phyloP scores from a whole-genome alignment of 1,140 invertebrate species.

The Cryptotermes secundus region DNA sequence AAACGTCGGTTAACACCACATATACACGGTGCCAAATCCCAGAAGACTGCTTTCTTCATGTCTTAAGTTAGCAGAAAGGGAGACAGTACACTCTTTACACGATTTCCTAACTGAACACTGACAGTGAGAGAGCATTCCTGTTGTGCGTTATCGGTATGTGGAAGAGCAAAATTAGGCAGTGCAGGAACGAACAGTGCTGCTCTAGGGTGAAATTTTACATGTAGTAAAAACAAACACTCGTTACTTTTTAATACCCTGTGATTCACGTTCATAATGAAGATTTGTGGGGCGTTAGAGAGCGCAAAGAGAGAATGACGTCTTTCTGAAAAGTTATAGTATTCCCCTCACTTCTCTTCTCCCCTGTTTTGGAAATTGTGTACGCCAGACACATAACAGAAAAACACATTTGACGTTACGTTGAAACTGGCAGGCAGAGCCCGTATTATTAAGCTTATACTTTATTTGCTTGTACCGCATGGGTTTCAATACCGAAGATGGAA shows the following conservation, averaged over 20 bases:
- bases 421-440: background rate
- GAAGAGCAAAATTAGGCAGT: background rate
- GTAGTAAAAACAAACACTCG: constrained; percentile 24
- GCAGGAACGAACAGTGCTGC: background rate
- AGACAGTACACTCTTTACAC: too few relatives aligned
- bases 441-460: constrained; percentile 9
- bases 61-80: too few relatives aligned
- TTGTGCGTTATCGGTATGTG: background rate
- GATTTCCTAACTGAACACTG: too few relatives aligned
- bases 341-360: background rate
- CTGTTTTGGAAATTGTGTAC: constrained; percentile 16
- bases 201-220: constrained; percentile 13
- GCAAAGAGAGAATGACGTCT: constrained; percentile 18
- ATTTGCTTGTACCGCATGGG: constrained; percentile 14
- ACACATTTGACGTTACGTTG: constrained; percentile 16
- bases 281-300: constrained; percentile 23
- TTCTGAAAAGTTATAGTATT: constrained; percentile 13
- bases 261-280: constrained; percentile 30
- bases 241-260: constrained; percentile 28
- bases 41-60: too few relatives aligned
- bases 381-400: constrained; percentile 19
- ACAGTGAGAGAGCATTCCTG: too few relatives aligned
- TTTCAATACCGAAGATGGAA: constrained; percentile 16
- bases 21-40: too few relatives aligned
- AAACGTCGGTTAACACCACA: too few relatives aligned